phyloP scores from a whole-genome alignment of 2,888 invertebrate species.

The Pharmacophagus antenor region DNA sequence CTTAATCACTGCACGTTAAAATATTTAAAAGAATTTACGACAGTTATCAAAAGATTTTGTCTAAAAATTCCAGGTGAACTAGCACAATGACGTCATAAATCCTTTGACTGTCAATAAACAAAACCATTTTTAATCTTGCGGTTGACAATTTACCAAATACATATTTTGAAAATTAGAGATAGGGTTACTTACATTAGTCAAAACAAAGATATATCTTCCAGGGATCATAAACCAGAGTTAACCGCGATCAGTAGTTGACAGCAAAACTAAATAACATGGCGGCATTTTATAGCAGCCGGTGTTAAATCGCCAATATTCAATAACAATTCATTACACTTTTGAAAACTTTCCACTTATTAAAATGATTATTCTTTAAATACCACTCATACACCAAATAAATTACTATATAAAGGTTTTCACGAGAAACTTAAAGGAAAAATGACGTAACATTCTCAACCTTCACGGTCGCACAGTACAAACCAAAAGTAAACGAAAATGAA shows the following conservation, averaged over 20 bases:
- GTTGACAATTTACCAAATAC: not conserved
- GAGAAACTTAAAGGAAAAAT: constrained; percentile 74
- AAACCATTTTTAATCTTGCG: constrained; percentile 39
- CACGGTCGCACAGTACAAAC: constrained; percentile 75
- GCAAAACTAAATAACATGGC: constrained; percentile 80
- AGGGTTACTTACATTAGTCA: constrained; percentile 49
- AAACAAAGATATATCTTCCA: constrained; percentile 46
- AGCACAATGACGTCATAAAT: constrained; percentile 71
- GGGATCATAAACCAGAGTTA: constrained; percentile 51
- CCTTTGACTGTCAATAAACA: constrained; percentile 78
- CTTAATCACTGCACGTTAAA: not conserved
- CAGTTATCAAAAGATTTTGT: constrained; percentile 14
- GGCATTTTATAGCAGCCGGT: constrained; percentile 78
- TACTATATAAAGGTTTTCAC: constrained; percentile 64
- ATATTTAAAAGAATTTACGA: not conserved
- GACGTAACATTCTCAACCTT: constrained; percentile 81
- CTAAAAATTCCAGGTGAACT: constrained; percentile 31
- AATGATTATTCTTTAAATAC: constrained; percentile 49
- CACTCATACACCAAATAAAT: constrained; percentile 53
- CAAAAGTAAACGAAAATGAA: constrained; percentile 57
- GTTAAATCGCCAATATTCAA: constrained; percentile 53
- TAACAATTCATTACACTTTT: constrained; percentile 54
- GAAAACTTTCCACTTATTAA: constrained; percentile 47
- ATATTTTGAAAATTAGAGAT: constrained; percentile 26
- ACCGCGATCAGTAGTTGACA: constrained; percentile 71